Conservation (phyloP, 2,888 invertebrate species). For the Brachyptera risi region DNA sequence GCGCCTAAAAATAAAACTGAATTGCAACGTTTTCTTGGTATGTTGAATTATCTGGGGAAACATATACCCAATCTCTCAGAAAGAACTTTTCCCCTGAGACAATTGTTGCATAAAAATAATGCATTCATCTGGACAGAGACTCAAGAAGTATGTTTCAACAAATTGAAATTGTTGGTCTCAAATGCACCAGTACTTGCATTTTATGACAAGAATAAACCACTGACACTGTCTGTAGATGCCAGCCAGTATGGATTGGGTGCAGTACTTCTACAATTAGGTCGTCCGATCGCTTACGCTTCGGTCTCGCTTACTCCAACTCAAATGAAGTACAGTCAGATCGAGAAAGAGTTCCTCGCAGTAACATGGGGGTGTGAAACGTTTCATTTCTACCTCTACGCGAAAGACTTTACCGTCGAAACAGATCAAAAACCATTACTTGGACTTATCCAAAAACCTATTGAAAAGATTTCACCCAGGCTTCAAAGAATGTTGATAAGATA, state of each 20-base stretch:
- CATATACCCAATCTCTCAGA: slow-evolving; percentile 13
- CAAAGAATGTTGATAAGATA: neutral
- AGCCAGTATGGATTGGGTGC: slow-evolving; percentile 33
- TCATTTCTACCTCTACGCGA: neutral
- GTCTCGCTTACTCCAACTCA: slow-evolving; percentile 32
- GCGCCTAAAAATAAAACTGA: slow-evolving; percentile 30
- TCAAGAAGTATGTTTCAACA: neutral
- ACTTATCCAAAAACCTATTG: neutral
- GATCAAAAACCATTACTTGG: slow-evolving; percentile 18
- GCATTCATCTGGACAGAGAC: neutral
- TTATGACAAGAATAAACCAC: slow-evolving; percentile 27
- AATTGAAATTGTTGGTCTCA: slow-evolving; percentile 10
- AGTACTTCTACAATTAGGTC: slow-evolving; percentile 27
- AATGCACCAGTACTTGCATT: slow-evolving; percentile 16
- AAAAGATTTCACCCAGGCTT: slow-evolving; percentile 3
- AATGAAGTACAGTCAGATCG: slow-evolving; percentile 5
- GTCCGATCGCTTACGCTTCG: slow-evolving; percentile 26
- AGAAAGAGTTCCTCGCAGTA: slow-evolving; percentile 11
- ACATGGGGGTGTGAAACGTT: neutral
- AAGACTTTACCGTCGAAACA: neutral
- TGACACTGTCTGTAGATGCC: slow-evolving; percentile 32
- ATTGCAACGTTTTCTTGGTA: slow-evolving; percentile 32
- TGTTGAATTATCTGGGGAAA: slow-evolving; percentile 32
- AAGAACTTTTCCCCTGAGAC: slow-evolving; percentile 14
- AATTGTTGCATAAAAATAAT: slow-evolving; percentile 9